These are phyloP conservation scores for Epistrophe grossulariae DNA, from an alignment of 2,888 invertebrate genomes.

Conservation along the genomic window DNA sequence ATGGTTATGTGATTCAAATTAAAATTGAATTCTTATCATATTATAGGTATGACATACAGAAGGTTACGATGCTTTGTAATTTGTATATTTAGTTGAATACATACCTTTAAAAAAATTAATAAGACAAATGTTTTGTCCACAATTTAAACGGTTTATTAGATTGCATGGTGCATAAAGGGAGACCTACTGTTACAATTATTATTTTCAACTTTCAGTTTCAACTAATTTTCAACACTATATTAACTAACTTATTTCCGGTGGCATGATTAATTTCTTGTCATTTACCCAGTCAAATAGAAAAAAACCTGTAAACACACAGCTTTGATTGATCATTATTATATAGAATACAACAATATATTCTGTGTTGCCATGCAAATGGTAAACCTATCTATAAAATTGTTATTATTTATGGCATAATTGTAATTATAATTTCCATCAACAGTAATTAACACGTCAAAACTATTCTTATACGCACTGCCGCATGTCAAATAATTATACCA, in stretches of 20 bases:
- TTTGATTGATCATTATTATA: background rate
- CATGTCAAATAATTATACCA: constrained; percentile 48
- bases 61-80: no score
- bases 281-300: background rate
- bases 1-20: no score
- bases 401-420: constrained; percentile 47
- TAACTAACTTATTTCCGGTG: background rate
- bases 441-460: constrained; percentile 67
- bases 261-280: constrained; percentile 8
- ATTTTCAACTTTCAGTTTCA: constrained; percentile 1
- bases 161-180: no score
- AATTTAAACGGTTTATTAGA: no score
- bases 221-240: background rate
- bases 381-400: constrained; percentile 3
- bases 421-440: constrained; percentile 36
- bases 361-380: constrained; percentile 24
- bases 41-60: no score
- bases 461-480: constrained; percentile 60
- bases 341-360: background rate
- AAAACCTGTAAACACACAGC: background rate
- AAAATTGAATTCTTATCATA: no score
- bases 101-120: no score
- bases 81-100: no score
- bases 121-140: no score
- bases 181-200: background rate